These are phyloP conservation scores for Lepidonotus clava DNA, from an alignment of 2,888 invertebrate genomes.

Conservation along the genomic window DNA sequence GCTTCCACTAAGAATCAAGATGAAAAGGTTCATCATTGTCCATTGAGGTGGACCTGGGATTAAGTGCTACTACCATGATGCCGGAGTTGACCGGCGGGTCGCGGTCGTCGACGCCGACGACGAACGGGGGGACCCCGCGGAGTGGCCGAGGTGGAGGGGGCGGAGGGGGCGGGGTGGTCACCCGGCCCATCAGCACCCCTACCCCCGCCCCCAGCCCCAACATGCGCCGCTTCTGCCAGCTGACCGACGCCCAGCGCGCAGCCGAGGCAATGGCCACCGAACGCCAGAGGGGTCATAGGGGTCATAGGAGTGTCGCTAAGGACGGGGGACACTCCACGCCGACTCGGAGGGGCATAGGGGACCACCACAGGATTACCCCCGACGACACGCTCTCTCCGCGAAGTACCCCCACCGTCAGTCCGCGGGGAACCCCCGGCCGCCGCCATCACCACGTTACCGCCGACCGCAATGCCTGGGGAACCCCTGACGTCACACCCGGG, in stretches of 20 bases:
- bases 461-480: slow-evolving; percentile 39
- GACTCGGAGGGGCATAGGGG: slow-evolving; percentile 7
- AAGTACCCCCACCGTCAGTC: slow-evolving; percentile 27
- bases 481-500: slow-evolving; percentile 40
- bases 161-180: slow-evolving; percentile 6
- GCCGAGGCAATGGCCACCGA: background rate
- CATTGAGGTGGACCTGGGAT: too few species aligned
- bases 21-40: too few species aligned
- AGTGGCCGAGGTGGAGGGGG: background rate
- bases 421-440: slow-evolving; percentile 34
- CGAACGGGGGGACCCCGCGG: slow-evolving; percentile 35
- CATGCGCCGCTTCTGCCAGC: slow-evolving; percentile 30
- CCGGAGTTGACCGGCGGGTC: slow-evolving; percentile 25
- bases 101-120: slow-evolving; percentile 35
- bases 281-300: background rate
- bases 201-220: slow-evolving; percentile 49
- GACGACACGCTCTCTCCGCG: slow-evolving; percentile 24
- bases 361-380: slow-evolving; percentile 44
- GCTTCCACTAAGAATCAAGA: too few species aligned
- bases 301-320: background rate
- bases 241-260: background rate
- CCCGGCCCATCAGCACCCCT: slow-evolving; percentile 40
- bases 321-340: background rate
- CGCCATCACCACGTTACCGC: too few species aligned
- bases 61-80: background rate